Base-by-base conservation (phyloP, 2,888 invertebrate species). In the Drosophila diplacantha region DNA sequence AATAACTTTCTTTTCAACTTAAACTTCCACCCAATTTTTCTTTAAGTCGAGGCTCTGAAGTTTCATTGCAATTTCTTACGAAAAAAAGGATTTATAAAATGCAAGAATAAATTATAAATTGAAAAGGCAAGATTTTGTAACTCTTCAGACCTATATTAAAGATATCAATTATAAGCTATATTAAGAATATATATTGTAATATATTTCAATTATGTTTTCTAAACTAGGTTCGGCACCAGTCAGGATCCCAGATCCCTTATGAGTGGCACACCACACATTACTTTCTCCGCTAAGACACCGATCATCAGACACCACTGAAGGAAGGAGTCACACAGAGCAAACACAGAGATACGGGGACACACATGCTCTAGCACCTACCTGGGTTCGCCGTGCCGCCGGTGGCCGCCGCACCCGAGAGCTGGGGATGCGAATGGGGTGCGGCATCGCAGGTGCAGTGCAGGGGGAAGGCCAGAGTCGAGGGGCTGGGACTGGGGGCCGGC, bases 291-390 rank as follows among this genome's bases (percentile, higher is more conserved):
- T 52, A 44, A 43, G 32, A 64, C 56, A 64, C 64, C 51, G 56
- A 63, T 65, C 64, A 65, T 65, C 66, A 53, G 66, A 53, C 66
- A 49, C 59, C 66, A 63, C 35, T 47, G 58, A 52, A 52, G 61
- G 51, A 46, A 55, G 41, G 50, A 46, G 41, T 52, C 38, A 43
- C 51, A 59, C 54, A 51, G 31, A 53, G 50, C 43, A 34, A 50
- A 59, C 43, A 18, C 35, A 26, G 38, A 20, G 58, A 16, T 8
- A 49, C 5, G 11, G 26, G 49, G 34, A 81, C 75, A 84, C 70
- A 62, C 86, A 87, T 88, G 87, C 88, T 81, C 87, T 88, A 88
- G 77, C 73, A 87, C 88, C 87, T 88, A 88, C 88, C 88, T 88
- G 78, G 78, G 51, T 81, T 76, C 64, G 63, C 73, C 59, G 75